Base-by-base conservation (phyloP, 2,797 vertebrate genomes). In the Mastacembelus armatus region DNA sequence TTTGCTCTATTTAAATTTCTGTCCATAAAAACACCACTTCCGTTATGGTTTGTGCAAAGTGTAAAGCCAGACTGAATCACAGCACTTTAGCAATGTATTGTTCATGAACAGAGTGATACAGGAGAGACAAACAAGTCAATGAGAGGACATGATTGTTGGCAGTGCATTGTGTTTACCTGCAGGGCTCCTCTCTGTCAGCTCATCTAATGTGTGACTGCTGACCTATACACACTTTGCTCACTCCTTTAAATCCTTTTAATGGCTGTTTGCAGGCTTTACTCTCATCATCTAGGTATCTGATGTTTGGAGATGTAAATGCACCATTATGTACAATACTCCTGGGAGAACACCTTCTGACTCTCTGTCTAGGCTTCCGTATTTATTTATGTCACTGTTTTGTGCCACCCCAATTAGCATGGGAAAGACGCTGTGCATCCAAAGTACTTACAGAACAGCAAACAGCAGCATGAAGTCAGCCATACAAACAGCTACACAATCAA, bases 401-500 rank as follows among this genome's bases (percentile, higher is more conserved):
- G 33, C 29, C 39, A 39, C 7, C 8, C 81, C 86, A 81, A 86
- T 90, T 90, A 89, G 73, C 78, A 83, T 85, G 78, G 63, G 71
- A 42, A 75, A 85, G 77, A 74, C 30, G 40, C 56, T 19, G 36
- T 49, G 74, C 68, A 74, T 78, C 74, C 60, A 73, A 84, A 84
- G 80, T 78, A 84, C 86, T 87, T 71, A 81, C 71, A 78, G 73
- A 77, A 75, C 69, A 80, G 79, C 83, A 79, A 74, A 77, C 75
- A 71, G 83, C 79, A 79, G 84, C 80, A 79, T 70, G 73, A 83
- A 87, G 70, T 65, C 81, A 74, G 81, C 67, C 78, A 71, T 66
- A 77, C 66, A 67, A 30, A 66, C 67, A 69, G 21, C 48, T n/a
- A 42, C 48, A 65, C 47, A 45, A 22, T 35, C 59, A 65, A 51